phyloP scores from a whole-genome alignment of 2,113 vertebrate genomes.

The Columba livia region DNA sequence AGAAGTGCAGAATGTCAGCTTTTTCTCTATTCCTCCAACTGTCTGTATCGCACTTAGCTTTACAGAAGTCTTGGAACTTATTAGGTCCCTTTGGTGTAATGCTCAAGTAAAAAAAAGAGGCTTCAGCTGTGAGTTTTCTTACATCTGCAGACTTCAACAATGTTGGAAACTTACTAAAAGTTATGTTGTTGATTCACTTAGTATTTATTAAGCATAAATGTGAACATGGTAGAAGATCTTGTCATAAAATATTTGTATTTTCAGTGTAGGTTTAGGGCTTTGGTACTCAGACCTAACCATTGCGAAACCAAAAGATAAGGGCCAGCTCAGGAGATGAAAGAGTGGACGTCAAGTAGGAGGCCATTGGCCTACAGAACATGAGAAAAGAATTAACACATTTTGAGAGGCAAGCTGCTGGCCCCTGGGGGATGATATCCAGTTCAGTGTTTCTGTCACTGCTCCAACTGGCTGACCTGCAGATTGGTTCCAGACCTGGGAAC shows the following conservation, averaged over 20 bases:
- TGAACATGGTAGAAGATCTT: not conserved
- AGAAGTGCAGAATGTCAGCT: not conserved
- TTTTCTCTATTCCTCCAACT: not conserved
- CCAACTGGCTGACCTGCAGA: conserved; percentile 22
- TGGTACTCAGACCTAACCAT: not conserved
- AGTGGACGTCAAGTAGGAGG: not conserved
- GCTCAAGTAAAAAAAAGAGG: not conserved
- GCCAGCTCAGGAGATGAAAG: not conserved
- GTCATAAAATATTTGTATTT: not conserved
- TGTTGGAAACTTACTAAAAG: not conserved
- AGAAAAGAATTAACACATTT: conserved; percentile 28
- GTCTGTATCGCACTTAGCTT: not conserved
- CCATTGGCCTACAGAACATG: not conserved
- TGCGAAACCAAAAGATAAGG: not conserved
- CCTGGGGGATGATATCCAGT: not conserved
- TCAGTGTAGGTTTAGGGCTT: not conserved
- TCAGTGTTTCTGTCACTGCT: conserved; percentile 44
- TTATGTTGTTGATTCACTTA: not conserved
- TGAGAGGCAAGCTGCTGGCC: not conserved
- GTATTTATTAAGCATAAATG: not conserved
- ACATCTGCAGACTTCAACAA: not conserved
- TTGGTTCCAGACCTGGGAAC: conserved; percentile 24
- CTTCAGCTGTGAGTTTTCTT: not conserved
- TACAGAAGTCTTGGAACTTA: not conserved
- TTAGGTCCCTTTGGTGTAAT: not conserved